These are phyloP conservation scores for Vanessa cardui DNA, from an alignment of 2,888 invertebrate species.

Conservation along the genomic window DNA sequence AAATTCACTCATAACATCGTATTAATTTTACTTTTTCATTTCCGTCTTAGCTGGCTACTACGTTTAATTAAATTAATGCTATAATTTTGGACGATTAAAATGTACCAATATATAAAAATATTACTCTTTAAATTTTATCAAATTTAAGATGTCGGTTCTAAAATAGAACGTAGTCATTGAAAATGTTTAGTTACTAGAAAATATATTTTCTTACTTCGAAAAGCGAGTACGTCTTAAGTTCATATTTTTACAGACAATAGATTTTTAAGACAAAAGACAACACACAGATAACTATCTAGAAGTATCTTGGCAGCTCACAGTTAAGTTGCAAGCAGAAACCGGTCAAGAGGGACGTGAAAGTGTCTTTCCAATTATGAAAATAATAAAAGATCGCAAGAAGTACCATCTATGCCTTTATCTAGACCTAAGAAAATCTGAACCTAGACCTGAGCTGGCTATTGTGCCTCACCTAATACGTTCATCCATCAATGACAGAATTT, in stretches of 20 bases:
- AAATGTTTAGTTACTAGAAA: slow-evolving; percentile 11
- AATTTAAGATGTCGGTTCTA: background rate
- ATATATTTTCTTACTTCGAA: slow-evolving; percentile 10
- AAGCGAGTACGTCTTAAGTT: slow-evolving; percentile 6
- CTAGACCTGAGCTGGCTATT: slow-evolving; percentile 20
- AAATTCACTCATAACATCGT: too few relatives aligned
- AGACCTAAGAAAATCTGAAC: slow-evolving; percentile 26
- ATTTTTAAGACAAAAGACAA: slow-evolving; percentile 32
- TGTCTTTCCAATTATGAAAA: slow-evolving; percentile 41
- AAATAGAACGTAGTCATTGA: background rate
- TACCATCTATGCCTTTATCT: slow-evolving; percentile 34
- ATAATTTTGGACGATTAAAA: too few relatives aligned
- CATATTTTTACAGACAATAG: slow-evolving; percentile 22
- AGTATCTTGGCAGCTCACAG: slow-evolving; percentile 32
- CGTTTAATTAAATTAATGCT: too few relatives aligned
- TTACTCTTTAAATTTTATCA: background rate
- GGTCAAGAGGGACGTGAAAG: slow-evolving; percentile 38
- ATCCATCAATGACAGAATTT: slow-evolving; percentile 3
- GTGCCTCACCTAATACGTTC: slow-evolving; percentile 15
- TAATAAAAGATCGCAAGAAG: slow-evolving; percentile 39
- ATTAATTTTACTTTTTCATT: too few relatives aligned
- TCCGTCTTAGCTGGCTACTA: too few relatives aligned
- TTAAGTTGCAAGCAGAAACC: slow-evolving; percentile 33
- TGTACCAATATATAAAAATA: too few relatives aligned
- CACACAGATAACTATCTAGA: slow-evolving; percentile 34